Evolutionary conservation across 2,797 vertebrate genomes (phyloP).

Genomic region (Denticeps clupeoides): DNA sequence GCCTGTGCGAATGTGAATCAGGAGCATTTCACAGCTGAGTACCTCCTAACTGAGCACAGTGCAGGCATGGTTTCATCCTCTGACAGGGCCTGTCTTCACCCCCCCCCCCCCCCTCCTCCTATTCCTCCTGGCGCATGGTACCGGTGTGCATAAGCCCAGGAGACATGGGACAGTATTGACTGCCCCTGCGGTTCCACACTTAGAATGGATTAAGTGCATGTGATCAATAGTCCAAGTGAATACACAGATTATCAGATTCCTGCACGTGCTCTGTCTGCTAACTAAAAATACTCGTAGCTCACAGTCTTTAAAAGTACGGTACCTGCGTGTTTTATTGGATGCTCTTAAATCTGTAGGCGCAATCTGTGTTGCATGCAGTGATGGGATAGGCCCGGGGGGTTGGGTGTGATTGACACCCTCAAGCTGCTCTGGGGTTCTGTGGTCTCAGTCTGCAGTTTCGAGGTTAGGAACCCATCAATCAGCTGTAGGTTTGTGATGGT

Average conservation of each 20-base stretch:
- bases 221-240: constrained; percentile 54
- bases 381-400: no score
- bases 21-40: constrained; percentile 54
- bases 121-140: no score
- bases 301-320: no score
- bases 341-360: no score
- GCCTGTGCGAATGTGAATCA: constrained; percentile 52
- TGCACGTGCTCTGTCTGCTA: constrained; percentile 40
- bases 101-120: no score
- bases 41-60: constrained; percentile 35
- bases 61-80: not conserved
- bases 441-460: no score
- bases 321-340: no score
- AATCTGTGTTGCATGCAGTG: no score
- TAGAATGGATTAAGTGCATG: constrained; percentile 50
- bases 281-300: constrained; percentile 39
- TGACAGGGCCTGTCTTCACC: constrained; percentile 1
- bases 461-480: no score
- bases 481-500: no score
- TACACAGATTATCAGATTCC: constrained; percentile 62
- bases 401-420: no score
- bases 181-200: constrained; percentile 44
- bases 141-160: constrained; percentile 2
- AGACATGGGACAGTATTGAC: constrained; percentile 30
- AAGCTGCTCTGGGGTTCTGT: no score